Evolutionary conservation across 2,888 invertebrate genomes (phyloP).

Genomic region (Lissonota sp.): DNA sequence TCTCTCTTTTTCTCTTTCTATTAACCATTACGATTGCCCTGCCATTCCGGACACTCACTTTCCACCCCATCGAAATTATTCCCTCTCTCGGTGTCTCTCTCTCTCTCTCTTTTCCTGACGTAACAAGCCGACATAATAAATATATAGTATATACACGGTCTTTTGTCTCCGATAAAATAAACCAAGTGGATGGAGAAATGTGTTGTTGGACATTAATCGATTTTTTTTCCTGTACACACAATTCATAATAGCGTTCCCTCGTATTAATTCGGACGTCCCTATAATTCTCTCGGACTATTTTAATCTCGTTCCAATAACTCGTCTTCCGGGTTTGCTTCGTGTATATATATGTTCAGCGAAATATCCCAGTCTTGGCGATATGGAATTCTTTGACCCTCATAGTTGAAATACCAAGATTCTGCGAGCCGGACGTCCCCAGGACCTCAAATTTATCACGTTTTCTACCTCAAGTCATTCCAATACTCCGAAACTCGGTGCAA

Average conservation of each 20-base stretch:
- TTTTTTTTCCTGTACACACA: neutral
- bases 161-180: conserved; percentile 22
- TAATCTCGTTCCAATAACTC: conserved; percentile 67
- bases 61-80: conserved; percentile 59
- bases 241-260: conserved; percentile 12
- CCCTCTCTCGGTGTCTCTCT: conserved; percentile 25
- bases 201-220: conserved; percentile 25
- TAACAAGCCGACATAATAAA: conserved; percentile 49
- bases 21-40: conserved; percentile 62
- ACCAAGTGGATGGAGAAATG: neutral
- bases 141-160: conserved; percentile 1
- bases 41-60: conserved; percentile 60
- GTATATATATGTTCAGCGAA: conserved; percentile 51
- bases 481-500: conserved; percentile 14
- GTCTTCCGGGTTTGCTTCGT: conserved; percentile 19
- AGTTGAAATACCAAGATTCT: conserved; percentile 73
- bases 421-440: conserved; percentile 69
- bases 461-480: conserved; percentile 39
- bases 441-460: conserved; percentile 59
- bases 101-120: conserved; percentile 47
- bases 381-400: conserved; percentile 67
- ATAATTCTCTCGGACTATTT: conserved; percentile 57
- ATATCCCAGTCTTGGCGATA: conserved; percentile 39
- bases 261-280: conserved; percentile 40
- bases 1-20: conserved; percentile 54